These are phyloP conservation scores for Rhingia rostrata DNA, from an alignment of 2,888 invertebrate genomes.

Conservation along the genomic window DNA sequence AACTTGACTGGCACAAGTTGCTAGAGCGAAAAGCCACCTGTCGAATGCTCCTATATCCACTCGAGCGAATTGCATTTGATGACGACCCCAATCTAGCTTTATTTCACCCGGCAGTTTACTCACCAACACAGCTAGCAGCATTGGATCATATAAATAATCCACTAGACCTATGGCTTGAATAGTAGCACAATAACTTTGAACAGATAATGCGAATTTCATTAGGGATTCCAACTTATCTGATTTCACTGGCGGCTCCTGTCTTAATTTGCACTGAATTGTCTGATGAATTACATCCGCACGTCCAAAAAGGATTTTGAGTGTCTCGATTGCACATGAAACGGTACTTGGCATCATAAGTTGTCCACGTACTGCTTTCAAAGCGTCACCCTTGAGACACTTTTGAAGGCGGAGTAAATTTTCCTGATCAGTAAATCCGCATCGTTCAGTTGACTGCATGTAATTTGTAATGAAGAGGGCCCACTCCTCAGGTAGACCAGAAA, in stretches of 20 bases:
- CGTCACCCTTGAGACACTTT: constrained; percentile 54
- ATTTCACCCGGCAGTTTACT: constrained; percentile 50
- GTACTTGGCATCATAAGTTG: constrained; percentile 63
- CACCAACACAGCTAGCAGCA: constrained; percentile 46
- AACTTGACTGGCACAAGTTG: too few species aligned
- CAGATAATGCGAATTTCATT: constrained; percentile 39
- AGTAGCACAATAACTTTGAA: constrained; percentile 52
- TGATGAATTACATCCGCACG: constrained; percentile 52
- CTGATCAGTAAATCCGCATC: constrained; percentile 60
- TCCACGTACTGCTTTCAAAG: too few species aligned
- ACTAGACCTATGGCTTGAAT: constrained; percentile 36
- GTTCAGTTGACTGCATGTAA: constrained; percentile 63
- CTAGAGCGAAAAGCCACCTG: too few species aligned
- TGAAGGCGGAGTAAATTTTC: constrained; percentile 58
- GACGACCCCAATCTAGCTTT: constrained; percentile 43
- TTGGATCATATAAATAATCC: constrained; percentile 50
- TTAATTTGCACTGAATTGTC: constrained; percentile 17
- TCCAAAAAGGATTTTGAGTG: constrained; percentile 57
- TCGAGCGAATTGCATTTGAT: constrained; percentile 11
- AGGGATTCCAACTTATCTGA: constrained; percentile 38
- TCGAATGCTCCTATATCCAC: background rate
- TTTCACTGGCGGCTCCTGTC: constrained; percentile 22
- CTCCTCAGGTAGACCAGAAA: constrained; percentile 56
- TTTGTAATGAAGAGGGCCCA: constrained; percentile 68
- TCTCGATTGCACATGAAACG: constrained; percentile 48